These are phyloP conservation scores for Probosciger aterrimus DNA, from an alignment of 2,113 vertebrate species.

Conservation along the genomic window DNA sequence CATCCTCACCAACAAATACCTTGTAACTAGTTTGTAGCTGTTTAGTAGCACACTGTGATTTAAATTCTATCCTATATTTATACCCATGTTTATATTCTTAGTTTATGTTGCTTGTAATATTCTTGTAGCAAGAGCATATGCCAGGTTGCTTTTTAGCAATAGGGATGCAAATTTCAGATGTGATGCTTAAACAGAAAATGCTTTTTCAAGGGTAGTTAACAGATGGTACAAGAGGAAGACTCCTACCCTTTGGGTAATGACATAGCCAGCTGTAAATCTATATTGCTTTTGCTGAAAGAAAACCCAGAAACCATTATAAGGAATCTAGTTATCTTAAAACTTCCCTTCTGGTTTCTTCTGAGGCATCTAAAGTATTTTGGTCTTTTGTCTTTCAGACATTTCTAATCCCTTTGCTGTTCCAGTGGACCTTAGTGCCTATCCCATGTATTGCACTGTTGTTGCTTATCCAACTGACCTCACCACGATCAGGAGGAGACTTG, in stretches of 20 bases:
- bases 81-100: not conserved
- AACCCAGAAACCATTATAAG: not conserved
- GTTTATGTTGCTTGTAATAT: not conserved
- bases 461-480: slow-evolving; percentile 95
- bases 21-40: not conserved
- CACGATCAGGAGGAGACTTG: slow-evolving; percentile 89
- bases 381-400: slow-evolving; percentile 80
- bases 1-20: not conserved
- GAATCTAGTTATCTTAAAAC: not conserved
- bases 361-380: not conserved
- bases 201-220: not conserved
- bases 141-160: not conserved
- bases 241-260: not conserved
- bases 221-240: not conserved
- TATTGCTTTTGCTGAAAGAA: not conserved
- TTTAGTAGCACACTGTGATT: not conserved
- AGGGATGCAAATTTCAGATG: not conserved
- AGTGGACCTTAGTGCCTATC: slow-evolving; percentile 93
- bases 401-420: slow-evolving; percentile 91
- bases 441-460: slow-evolving; percentile 96
- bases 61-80: not conserved
- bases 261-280: not conserved
- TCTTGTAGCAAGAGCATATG: not conserved
- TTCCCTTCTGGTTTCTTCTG: not conserved
- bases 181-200: not conserved